A percentile compares a stretch with the other conserved stretches of the same genome.
phyloP scores from a whole-genome alignment of 1,140 invertebrate species.

The Orius insidiosus region DNA sequence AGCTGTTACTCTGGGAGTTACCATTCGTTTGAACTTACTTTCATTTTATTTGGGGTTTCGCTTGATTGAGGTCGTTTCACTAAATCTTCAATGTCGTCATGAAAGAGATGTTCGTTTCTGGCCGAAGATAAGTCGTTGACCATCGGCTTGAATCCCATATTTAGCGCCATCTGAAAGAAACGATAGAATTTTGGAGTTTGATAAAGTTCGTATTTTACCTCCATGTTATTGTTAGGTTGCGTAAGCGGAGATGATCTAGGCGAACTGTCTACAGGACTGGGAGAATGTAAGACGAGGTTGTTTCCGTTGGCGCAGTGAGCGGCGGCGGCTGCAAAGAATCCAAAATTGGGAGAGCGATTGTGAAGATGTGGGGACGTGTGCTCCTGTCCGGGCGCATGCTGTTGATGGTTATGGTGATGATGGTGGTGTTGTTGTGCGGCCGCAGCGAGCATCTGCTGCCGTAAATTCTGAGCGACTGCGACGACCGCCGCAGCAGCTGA shows the following conservation, averaged over 20 bases:
- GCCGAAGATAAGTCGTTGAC: conserved; percentile 15
- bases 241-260: conserved; percentile 18
- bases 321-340: conserved; percentile 9
- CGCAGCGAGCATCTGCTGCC: conserved; percentile 51
- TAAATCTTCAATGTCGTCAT: conserved; percentile 25
- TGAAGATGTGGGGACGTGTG: not conserved
- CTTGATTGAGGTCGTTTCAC: conserved; percentile 19
- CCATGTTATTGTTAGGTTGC: conserved; percentile 18
- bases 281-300: conserved; percentile 15
- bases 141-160: conserved; percentile 18
- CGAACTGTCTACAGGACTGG: conserved; percentile 17
- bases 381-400: conserved; percentile 10
- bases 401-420: conserved; percentile 33
- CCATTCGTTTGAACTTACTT: conserved; percentile 8
- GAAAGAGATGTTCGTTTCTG: conserved; percentile 21
- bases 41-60: conserved; percentile 15
- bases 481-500: conserved; percentile 47
- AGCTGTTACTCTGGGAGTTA: too few species aligned
- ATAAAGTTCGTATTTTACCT: conserved; percentile 9
- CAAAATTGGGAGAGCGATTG: not conserved
- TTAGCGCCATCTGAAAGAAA: conserved; percentile 8
- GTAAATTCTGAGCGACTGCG: conserved; percentile 48
- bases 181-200: too few species aligned
- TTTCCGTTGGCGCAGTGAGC: conserved; percentile 18
- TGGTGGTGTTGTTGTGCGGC: conserved; percentile 34